Conservation (phyloP, 2,113 vertebrate genomes). For the Paradoxurus hermaphroditus region DNA sequence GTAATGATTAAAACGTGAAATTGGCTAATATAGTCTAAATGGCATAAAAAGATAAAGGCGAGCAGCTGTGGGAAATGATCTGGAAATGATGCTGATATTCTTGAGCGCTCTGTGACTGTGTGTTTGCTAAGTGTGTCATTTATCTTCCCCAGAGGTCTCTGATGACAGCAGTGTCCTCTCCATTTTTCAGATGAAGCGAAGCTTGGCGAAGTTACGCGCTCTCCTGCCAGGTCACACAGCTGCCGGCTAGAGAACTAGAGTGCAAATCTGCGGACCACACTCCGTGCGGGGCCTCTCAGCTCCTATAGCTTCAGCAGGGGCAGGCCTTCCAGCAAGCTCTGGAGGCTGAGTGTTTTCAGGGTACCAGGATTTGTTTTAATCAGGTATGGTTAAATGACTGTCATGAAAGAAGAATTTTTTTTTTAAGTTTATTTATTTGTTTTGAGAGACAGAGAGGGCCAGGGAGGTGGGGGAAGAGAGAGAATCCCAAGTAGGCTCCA, state of each 20-base stretch:
- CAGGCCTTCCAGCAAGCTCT: neutral
- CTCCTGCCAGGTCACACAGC: neutral
- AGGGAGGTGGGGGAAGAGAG: too few species aligned
- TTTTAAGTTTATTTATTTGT: too few species aligned
- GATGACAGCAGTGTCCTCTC: neutral
- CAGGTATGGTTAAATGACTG: neutral
- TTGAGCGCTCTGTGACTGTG: neutral
- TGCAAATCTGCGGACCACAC: neutral
- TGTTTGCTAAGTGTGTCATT: neutral
- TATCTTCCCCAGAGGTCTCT: neutral
- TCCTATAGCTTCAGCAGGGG: neutral
- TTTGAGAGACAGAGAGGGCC: too few species aligned
- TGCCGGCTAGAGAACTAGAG: neutral
- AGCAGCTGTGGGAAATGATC: neutral
- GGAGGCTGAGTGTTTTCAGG: neutral
- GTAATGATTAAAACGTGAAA: neutral
- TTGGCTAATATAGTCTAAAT: neutral
- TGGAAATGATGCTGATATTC: neutral
- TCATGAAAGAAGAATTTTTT: neutral
- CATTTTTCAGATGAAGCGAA: neutral
- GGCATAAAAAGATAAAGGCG: constrained; percentile 16
- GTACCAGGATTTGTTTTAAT: neutral
- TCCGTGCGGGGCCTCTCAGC: neutral
- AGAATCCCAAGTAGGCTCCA: too few species aligned
- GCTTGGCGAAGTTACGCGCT: neutral